Evolutionary conservation across 2,888 invertebrate species (phyloP).

Genomic region (Cephus rjabovi): DNA sequence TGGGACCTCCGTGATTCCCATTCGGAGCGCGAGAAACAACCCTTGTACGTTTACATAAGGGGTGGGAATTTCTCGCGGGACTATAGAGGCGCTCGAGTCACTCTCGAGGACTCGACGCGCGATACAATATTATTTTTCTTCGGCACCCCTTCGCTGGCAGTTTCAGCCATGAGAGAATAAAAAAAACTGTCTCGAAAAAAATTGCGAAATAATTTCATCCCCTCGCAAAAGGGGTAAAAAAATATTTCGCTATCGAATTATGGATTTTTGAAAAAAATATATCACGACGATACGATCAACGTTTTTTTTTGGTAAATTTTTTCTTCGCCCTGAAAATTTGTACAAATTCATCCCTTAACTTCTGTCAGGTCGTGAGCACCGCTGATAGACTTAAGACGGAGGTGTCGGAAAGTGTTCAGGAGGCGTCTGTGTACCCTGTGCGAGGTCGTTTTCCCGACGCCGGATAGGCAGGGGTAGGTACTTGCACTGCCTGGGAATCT

Average conservation of each 20-base stretch:
- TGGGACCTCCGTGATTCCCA: conserved; percentile 22
- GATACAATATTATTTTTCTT: too few relatives aligned
- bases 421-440: not conserved
- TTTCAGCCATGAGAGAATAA: too few relatives aligned
- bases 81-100: not conserved
- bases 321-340: too few relatives aligned
- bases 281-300: too few relatives aligned
- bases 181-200: too few relatives aligned
- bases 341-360: not conserved
- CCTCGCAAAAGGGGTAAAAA: too few relatives aligned
- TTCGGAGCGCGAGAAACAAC: conserved; percentile 9
- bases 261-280: too few relatives aligned
- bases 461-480: conserved; percentile 10
- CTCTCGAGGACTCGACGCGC: too few relatives aligned
- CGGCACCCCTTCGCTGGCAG: too few relatives aligned
- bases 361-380: conserved; percentile 17
- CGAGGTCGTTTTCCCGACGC: conserved; percentile 15
- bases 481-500: not conserved
- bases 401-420: conserved; percentile 21
- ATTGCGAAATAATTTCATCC: too few relatives aligned
- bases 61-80: not conserved
- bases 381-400: conserved; percentile 33
- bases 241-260: too few relatives aligned
- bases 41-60: not conserved
- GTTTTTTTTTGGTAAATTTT: too few relatives aligned